Percentiles rank a stretch among this genome's conserved stretches.
Conservation (phyloP, 2,113 vertebrate species). For the Phrynosoma blainvillii region DNA sequence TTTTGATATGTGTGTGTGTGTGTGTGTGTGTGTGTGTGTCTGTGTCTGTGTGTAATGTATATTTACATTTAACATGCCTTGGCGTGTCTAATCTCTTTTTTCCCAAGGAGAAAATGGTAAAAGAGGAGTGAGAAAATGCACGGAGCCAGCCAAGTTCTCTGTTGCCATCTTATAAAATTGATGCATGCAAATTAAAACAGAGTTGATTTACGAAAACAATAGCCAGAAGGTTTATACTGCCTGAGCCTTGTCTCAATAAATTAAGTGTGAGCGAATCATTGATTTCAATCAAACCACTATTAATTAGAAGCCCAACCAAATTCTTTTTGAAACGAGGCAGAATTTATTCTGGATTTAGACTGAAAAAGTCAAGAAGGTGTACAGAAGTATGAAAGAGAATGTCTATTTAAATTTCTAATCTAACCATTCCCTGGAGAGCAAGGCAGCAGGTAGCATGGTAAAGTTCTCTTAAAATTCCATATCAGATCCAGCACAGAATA, state of each 20-base stretch:
- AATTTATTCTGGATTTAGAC: not conserved
- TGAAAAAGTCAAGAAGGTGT: not conserved
- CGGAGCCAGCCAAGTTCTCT: not conserved
- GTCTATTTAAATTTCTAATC: not conserved
- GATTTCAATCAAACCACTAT: conserved; percentile 27
- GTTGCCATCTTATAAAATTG: conserved; percentile 9
- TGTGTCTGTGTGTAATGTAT: not conserved
- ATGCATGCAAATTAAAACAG: conserved; percentile 31
- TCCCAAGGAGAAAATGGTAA: conserved; percentile 30
- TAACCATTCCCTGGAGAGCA: not conserved
- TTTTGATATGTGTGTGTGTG: too few relatives aligned
- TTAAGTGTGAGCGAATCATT: not conserved
- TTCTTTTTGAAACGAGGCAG: conserved; percentile 10
- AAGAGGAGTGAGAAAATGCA: not conserved
- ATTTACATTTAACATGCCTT: conserved; percentile 16
- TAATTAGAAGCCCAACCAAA: conserved; percentile 30
- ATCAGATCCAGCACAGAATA: not conserved
- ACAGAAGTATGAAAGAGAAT: not conserved
- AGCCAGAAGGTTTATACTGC: conserved; percentile 6
- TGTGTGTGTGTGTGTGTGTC: not conserved
- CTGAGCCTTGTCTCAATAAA: conserved; percentile 31
- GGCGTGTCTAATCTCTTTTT: conserved; percentile 48
- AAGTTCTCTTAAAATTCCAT: not conserved
- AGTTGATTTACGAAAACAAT: conserved; percentile 24
- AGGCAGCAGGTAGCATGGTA: not conserved